Percentiles rank a stretch among this genome's conserved stretches.
phyloP scores from a whole-genome alignment of 2,888 invertebrate genomes.

The Empis livida region DNA sequence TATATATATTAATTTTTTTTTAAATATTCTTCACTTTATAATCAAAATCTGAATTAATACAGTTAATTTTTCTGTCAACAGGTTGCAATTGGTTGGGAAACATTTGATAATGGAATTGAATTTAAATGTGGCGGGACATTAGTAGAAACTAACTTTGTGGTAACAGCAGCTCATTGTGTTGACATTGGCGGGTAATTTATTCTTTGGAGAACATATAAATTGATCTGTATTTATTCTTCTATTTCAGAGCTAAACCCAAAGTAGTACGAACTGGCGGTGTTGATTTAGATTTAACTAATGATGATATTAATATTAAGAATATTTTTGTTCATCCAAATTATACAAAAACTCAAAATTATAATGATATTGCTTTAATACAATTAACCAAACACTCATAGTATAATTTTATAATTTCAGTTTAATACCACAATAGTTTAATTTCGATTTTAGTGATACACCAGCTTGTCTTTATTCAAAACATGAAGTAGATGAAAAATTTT shows the following conservation, averaged over 20 bases:
- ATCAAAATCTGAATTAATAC: too few relatives aligned
- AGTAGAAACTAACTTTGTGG: conserved; percentile 26
- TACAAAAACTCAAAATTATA: conserved; percentile 32
- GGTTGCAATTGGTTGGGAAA: neutral
- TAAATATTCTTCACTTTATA: too few relatives aligned
- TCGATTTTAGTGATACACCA: neutral
- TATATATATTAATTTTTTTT: too few relatives aligned
- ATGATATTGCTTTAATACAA: conserved; percentile 41
- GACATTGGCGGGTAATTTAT: conserved; percentile 20
- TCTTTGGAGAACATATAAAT: neutral
- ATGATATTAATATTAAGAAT: conserved; percentile 14
- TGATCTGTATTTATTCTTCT: too few relatives aligned
- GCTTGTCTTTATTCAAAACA: neutral
- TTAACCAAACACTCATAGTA: neutral
- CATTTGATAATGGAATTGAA: conserved; percentile 13
- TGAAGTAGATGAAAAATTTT: neutral
- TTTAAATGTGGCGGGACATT: conserved; percentile 33
- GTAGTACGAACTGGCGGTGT: conserved; percentile 21
- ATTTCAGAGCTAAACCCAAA: conserved; percentile 9
- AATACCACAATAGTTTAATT: too few relatives aligned
- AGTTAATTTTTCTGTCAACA: neutral
- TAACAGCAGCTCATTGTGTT: conserved; percentile 32
- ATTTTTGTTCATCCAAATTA: conserved; percentile 35
- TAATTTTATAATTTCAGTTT: too few relatives aligned
- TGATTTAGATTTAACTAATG: conserved; percentile 11